Evolutionary conservation across 1,140 invertebrate genomes (phyloP), one percentile per base, ranked within the genome.

Genomic region (Chionoecetes opilio): DNA sequence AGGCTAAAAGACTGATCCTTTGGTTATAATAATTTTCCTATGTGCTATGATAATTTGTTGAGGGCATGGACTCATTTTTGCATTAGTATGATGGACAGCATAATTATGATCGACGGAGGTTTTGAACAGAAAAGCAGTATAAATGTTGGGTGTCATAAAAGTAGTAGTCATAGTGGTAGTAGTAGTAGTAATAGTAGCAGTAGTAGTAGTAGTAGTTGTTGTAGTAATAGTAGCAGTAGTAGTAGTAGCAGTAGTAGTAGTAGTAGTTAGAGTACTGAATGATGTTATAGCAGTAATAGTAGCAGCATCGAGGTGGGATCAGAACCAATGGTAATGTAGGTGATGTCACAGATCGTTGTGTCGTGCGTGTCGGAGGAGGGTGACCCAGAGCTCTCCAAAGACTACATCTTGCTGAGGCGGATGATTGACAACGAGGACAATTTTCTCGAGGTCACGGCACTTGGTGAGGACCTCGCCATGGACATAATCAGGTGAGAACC

Each of bases 391-490:
- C 98, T 99, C 8, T 99, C 98, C 0, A 97, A 98, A 96, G 99
- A 99, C 96, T 99, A 99, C 97, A 98, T 99, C 96, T 97, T 99
- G 0, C 97, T 99, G 0, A 97, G 98, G 82, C 98, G 98, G 91
- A 99, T 99, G 98, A 98, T 99, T 94, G 99, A 99, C 96, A 98
- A 98, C 0, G 98, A 98, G 96, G 98, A 99, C 92, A 98, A 99
- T 96, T 99, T 99, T 96, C 98, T 99, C n/a, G 98, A 99, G 97
- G 99, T 99, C 0, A 98, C 98, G 38, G 98, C 98, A n/a, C 97
- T 99, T 8, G 99, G 99, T 21, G 98, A 99, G 97, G 98, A 99
- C 92, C 97, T 99, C 5, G 99, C 99, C 1, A 99, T 99, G 98
- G 98, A 99, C 96, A 99, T 99, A 14, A 98, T 99, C 94, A 98